Percentiles rank a stretch among this genome's conserved stretches.
Conservation (phyloP, 2,888 invertebrate species). For the Schizotus pectinicornis region DNA sequence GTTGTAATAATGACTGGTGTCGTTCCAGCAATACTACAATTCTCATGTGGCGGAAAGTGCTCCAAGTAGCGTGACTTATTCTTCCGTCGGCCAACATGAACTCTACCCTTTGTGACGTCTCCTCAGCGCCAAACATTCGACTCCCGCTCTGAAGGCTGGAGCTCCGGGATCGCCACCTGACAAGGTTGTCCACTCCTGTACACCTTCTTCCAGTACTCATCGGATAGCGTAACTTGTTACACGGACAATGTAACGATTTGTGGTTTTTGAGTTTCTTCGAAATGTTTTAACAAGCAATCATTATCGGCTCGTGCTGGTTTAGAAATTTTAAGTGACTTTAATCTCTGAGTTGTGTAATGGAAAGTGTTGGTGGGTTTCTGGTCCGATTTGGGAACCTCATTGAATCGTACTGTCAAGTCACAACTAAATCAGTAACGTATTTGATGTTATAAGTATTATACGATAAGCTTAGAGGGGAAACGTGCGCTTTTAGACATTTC, state of each 20-base stretch:
- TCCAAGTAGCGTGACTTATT: constrained; percentile 61
- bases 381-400: constrained; percentile 13
- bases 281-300: background rate
- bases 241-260: background rate
- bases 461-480: constrained; percentile 21
- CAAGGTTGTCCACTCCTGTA: constrained; percentile 51
- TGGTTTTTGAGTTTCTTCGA: background rate
- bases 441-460: constrained; percentile 16
- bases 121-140: constrained; percentile 57
- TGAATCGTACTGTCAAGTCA: constrained; percentile 7
- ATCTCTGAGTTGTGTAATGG: background rate
- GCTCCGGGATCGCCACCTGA: constrained; percentile 46
- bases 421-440: constrained; percentile 5
- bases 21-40: constrained; percentile 59
- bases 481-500: constrained; percentile 28
- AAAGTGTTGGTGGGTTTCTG: background rate
- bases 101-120: constrained; percentile 74
- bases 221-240: constrained; percentile 46
- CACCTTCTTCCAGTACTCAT: constrained; percentile 52
- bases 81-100: constrained; percentile 70
- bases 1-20: constrained; percentile 4
- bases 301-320: background rate
- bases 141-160: constrained; percentile 36
- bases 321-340: background rate
- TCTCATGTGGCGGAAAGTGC: constrained; percentile 52